Percentiles rank a stretch among this genome's conserved stretches.
These are phyloP conservation scores for Epistrophe eligans DNA, from an alignment of 2,888 invertebrate genomes.

Conservation along the genomic window DNA sequence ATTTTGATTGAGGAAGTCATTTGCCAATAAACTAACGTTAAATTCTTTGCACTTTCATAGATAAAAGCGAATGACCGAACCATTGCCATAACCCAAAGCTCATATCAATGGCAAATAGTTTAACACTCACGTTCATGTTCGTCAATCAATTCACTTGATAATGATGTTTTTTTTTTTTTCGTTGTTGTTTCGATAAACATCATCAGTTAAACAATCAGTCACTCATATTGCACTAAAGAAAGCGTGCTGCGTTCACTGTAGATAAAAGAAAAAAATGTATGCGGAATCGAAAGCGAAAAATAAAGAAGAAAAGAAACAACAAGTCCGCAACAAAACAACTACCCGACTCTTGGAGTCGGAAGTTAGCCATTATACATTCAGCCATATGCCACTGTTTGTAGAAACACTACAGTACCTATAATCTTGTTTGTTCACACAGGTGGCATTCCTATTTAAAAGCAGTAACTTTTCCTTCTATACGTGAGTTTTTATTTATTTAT, in stretches of 20 bases:
- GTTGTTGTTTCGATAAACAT: conserved; percentile 6
- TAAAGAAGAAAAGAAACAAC: conserved; percentile 17
- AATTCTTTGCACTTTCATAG: conserved; percentile 31
- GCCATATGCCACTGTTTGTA: conserved; percentile 66
- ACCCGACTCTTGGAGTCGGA: conserved; percentile 52
- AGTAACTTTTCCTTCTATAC: conserved; percentile 57
- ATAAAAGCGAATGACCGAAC: conserved; percentile 56
- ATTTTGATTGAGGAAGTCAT: conserved; percentile 18
- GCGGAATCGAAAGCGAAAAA: conserved; percentile 55
- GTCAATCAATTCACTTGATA: conserved; percentile 51
- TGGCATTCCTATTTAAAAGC: conserved; percentile 31
- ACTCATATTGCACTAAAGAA: conserved; percentile 48
- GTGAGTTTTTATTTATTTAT: conserved; percentile 31
- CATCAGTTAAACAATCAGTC: conserved; percentile 45
- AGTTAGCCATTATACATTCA: conserved; percentile 62
- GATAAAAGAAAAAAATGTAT: conserved; percentile 15
- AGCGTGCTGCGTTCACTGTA: conserved; percentile 40
- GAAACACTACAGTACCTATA: conserved; percentile 1
- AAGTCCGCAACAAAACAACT: conserved; percentile 26
- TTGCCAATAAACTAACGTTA: conserved; percentile 2
- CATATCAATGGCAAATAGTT: conserved; percentile 33
- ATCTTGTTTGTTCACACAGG: conserved; percentile 58
- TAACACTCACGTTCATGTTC: conserved; percentile 40
- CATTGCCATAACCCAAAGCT: conserved; percentile 28
- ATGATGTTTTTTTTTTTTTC: not conserved